Conservation (phyloP, 2,888 invertebrate species). For the Cetonia aurata region DNA sequence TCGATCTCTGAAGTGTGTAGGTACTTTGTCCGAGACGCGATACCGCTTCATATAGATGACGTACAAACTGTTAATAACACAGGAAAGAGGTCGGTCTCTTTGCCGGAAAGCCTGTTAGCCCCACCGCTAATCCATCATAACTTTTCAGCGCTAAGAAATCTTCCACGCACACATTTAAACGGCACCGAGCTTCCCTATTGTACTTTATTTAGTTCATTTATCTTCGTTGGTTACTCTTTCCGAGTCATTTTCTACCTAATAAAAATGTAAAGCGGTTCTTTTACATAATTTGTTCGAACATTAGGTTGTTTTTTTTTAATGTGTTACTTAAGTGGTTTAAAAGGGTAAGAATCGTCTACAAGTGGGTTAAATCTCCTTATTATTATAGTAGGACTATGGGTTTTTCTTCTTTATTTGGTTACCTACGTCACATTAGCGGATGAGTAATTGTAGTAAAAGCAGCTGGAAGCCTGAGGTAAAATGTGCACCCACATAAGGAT, state of each 20-base stretch:
- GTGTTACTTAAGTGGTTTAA: constrained; percentile 45
- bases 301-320: constrained; percentile 57
- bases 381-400: neutral
- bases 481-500: no score
- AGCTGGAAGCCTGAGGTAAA: no score
- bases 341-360: constrained; percentile 31
- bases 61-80: constrained; percentile 28
- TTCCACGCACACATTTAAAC: constrained; percentile 54
- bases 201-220: constrained; percentile 62
- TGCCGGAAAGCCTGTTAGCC: constrained; percentile 47
- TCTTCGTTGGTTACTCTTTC: constrained; percentile 60
- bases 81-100: constrained; percentile 24
- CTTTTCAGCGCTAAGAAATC: constrained; percentile 48
- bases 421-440: constrained; percentile 11
- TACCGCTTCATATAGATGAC: constrained; percentile 29
- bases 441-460: neutral
- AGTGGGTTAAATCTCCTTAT: constrained; percentile 7
- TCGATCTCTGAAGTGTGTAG: constrained; percentile 24
- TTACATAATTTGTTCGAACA: constrained; percentile 64
- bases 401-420: constrained; percentile 14
- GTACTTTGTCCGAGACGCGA: constrained; percentile 23
- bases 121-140: constrained; percentile 52
- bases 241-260: constrained; percentile 61
- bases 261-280: constrained; percentile 65
- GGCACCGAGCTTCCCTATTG: constrained; percentile 54